phyloP scores from a whole-genome alignment of 2,888 invertebrate species.

The Branchipolynoe longqiensis region DNA sequence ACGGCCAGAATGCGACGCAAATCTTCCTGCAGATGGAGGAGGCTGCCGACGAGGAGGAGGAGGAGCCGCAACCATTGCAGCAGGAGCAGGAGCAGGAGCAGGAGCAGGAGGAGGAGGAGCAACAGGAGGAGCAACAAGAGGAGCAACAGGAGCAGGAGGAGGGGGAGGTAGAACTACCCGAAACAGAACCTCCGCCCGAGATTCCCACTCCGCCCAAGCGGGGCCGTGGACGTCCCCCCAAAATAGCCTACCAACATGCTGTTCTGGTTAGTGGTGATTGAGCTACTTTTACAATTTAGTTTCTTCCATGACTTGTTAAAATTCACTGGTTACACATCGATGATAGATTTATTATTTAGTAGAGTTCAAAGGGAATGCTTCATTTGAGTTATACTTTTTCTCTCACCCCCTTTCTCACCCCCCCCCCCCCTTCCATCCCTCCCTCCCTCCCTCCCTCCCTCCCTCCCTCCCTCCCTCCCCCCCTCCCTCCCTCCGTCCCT shows the following conservation, averaged over 20 bases:
- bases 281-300: too few species aligned
- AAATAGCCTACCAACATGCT: neutral
- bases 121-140: constrained; percentile 60
- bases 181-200: constrained; percentile 7
- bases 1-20: constrained; percentile 60
- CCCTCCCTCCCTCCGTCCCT: too few species aligned
- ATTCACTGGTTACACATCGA: too few species aligned
- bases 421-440: too few species aligned
- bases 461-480: too few species aligned
- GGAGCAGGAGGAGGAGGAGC: constrained; percentile 64
- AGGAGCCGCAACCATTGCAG: constrained; percentile 84
- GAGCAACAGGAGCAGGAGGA: neutral
- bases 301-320: too few species aligned
- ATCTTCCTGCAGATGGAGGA: constrained; percentile 72
- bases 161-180: neutral
- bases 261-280: neutral
- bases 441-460: too few species aligned
- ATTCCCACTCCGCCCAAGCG: neutral
- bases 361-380: too few species aligned
- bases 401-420: too few species aligned
- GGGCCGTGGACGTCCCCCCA: constrained; percentile 52
- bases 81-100: constrained; percentile 84
- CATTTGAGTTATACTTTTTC: too few species aligned
- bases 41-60: constrained; percentile 79
- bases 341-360: too few species aligned